Percentiles rank a stretch among this genome's conserved stretches.
Evolutionary conservation across 2,113 vertebrate genomes (phyloP).

Genomic region (Eudyptes chrysolophus): DNA sequence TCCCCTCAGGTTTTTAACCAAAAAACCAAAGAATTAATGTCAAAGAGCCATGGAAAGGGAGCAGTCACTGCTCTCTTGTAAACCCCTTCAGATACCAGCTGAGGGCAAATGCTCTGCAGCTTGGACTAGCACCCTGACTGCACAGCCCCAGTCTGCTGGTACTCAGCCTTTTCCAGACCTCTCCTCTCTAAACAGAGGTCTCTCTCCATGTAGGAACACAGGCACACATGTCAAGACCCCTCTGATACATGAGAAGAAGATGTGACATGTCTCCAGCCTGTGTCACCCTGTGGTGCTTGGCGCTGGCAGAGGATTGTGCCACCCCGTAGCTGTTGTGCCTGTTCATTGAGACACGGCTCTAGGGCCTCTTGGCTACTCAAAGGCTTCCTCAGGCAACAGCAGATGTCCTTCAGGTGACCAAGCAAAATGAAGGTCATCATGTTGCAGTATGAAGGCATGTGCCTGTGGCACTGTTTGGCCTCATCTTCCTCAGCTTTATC

Average conservation of each 20-base stretch:
- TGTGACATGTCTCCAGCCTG: not conserved
- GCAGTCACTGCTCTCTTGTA: not conserved
- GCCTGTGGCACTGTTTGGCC: not conserved
- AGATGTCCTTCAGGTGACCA: not conserved
- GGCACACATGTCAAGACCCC: not conserved
- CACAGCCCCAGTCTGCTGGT: not conserved
- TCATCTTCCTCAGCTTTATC: not conserved
- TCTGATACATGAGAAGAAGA: not conserved
- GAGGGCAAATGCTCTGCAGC: not conserved
- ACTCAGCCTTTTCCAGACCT: not conserved
- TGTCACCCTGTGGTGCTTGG: not conserved
- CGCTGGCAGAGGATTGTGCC: not conserved
- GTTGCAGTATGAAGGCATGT: not conserved
- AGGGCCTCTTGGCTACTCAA: not conserved
- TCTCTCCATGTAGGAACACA: not conserved
- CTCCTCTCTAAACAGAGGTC: not conserved
- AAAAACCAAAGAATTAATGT: not conserved
- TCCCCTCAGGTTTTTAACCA: too few relatives aligned
- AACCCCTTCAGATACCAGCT: not conserved
- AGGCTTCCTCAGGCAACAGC: not conserved
- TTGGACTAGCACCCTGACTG: not conserved
- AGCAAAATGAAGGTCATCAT: fast-evolving
- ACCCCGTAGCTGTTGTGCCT: not conserved
- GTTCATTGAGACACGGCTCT: not conserved
- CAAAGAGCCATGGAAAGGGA: not conserved